phyloP scores from a whole-genome alignment of 2,113 vertebrate genomes.

The Oncorhynchus kisutch region DNA sequence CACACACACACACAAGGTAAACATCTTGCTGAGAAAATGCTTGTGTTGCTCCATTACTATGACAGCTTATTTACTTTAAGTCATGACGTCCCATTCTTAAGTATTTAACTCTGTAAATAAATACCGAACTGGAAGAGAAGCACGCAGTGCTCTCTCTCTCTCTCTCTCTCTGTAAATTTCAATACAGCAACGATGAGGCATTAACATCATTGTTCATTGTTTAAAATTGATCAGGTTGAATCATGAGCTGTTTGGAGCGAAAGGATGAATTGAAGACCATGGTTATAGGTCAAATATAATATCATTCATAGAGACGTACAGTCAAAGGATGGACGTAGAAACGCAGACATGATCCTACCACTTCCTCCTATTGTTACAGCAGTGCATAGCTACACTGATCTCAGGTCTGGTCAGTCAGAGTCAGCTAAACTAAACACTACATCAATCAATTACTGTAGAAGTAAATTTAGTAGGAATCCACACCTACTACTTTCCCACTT shows the following conservation, averaged over 20 bases:
- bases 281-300: not conserved
- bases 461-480: not conserved
- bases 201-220: not conserved
- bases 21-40: constrained; percentile 53
- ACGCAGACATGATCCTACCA: constrained; percentile 38
- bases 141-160: too few species aligned
- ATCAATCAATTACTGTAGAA: constrained; percentile 54
- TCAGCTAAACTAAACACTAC: constrained; percentile 42
- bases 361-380: constrained; percentile 68
- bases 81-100: too few species aligned
- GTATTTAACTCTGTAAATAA: too few species aligned
- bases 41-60: constrained; percentile 2
- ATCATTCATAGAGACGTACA: constrained; percentile 9
- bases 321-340: constrained; percentile 18
- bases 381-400: constrained; percentile 50
- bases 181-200: constrained; percentile 9
- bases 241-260: not conserved
- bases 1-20: constrained; percentile 42
- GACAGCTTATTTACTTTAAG: too few species aligned
- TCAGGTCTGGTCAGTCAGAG: constrained; percentile 28
- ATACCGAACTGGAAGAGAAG: too few species aligned
- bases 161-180: constrained; percentile 15
- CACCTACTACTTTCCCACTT: too few species aligned
- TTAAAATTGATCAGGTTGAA: not conserved
- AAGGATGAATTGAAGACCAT: not conserved